Conservation (phyloP, 2,113 vertebrate genomes). For the Ictalurus furcatus region DNA sequence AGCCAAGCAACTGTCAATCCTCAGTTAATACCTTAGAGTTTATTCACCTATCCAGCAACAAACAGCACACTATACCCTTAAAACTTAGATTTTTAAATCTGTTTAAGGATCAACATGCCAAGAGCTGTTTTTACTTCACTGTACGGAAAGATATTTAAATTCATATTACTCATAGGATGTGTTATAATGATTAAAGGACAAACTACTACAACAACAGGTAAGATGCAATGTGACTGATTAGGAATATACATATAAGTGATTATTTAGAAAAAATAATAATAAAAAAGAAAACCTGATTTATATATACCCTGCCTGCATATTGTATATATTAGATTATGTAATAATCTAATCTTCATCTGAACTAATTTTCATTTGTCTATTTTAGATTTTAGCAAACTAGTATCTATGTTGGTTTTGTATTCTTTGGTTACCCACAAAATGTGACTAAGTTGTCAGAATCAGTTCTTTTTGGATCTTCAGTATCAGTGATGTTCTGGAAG, state of each 20-base stretch:
- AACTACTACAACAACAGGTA: constrained; percentile 42
- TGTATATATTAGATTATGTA: not conserved
- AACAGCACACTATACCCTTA: not conserved
- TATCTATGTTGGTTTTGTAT: not conserved
- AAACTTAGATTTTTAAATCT: not conserved
- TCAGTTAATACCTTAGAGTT: not conserved
- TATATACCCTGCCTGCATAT: not conserved
- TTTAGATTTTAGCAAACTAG: not conserved
- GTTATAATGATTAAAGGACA: constrained; percentile 37
- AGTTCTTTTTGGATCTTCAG: not conserved
- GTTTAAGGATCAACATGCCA: not conserved
- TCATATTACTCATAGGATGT: constrained; percentile 53
- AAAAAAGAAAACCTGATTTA: not conserved
- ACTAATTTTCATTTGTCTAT: not conserved
- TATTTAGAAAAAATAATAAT: not conserved
- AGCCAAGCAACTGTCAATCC: not conserved
- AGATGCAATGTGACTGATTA: not conserved
- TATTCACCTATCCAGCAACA: not conserved
- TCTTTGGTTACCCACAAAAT: not conserved
- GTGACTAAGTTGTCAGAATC: not conserved
- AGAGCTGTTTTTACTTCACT: constrained; percentile 7
- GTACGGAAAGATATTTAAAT: constrained; percentile 24
- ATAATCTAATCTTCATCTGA: not conserved
- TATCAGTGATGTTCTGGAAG: not conserved
- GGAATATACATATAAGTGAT: not conserved